Evolutionary conservation across 1,140 invertebrate species (phyloP).

Genomic region (Drosophila grimshawi): DNA sequence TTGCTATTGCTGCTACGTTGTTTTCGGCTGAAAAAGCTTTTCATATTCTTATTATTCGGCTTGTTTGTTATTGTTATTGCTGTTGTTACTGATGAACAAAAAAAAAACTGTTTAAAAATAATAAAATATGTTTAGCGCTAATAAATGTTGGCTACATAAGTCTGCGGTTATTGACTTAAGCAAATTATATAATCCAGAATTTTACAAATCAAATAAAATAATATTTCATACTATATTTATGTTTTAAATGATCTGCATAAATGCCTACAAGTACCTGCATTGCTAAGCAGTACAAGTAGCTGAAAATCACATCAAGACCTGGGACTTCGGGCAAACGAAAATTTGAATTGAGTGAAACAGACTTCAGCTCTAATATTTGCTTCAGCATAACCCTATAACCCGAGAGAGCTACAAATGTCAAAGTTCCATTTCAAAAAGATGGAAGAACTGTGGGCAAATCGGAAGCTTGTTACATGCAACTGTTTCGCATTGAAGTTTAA

Average conservation of each 20-base stretch:
- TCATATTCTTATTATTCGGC: conserved; percentile 33
- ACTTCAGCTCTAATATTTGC: conserved; percentile 34
- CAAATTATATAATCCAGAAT: too few species aligned
- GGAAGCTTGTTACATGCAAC: conserved; percentile 29
- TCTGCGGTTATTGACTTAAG: neutral
- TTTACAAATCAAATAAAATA: too few species aligned
- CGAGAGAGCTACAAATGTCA: conserved; percentile 20
- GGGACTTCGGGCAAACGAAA: conserved; percentile 9
- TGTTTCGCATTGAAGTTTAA: conserved; percentile 24
- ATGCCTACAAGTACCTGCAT: too few species aligned
- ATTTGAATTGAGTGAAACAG: conserved; percentile 24
- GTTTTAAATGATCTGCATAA: too few species aligned
- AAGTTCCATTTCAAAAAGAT: conserved; percentile 12
- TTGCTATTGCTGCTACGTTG: conserved; percentile 3
- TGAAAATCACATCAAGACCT: conserved; percentile 18
- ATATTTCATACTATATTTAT: too few species aligned
- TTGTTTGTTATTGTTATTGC: neutral
- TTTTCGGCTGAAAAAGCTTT: conserved; percentile 41
- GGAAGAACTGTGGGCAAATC: conserved; percentile 1
- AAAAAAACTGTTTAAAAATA: conserved; percentile 19
- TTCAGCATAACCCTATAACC: conserved; percentile 9
- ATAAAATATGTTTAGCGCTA: conserved; percentile 18
- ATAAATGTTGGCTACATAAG: neutral
- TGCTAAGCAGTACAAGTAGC: neutral
- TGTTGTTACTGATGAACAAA: neutral